Conservation (phyloP, 2,797 vertebrate species). For the Crax fasciolata region DNA sequence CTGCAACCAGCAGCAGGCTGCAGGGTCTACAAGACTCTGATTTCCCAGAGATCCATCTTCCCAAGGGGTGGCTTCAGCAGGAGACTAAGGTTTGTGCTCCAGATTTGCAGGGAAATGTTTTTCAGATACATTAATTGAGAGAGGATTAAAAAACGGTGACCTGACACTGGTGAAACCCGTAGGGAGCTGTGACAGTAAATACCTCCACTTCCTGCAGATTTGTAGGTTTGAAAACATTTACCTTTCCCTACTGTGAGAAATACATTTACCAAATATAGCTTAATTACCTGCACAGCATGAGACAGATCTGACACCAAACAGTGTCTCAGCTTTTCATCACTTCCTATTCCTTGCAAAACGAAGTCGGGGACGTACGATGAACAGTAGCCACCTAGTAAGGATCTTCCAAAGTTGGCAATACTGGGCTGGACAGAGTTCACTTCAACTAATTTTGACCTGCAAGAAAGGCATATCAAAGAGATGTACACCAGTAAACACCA, state of each 20-base stretch:
- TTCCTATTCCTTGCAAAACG: slow-evolving; percentile 95
- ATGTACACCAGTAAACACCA: slow-evolving; percentile 24
- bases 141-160: not conserved
- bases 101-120: not conserved
- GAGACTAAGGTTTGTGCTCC: not conserved
- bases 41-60: not conserved
- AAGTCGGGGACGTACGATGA: slow-evolving; percentile 97
- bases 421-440: slow-evolving; percentile 93
- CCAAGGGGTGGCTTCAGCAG: not conserved
- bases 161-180: not conserved
- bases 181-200: slow-evolving; percentile 1
- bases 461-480: slow-evolving; percentile 57
- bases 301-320: slow-evolving; percentile 92
- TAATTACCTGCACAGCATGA: slow-evolving; percentile 95
- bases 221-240: slow-evolving; percentile 57
- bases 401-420: slow-evolving; percentile 97
- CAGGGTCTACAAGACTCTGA: not conserved
- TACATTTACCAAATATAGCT: slow-evolving; percentile 61
- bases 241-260: slow-evolving; percentile 64
- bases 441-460: slow-evolving; percentile 94
- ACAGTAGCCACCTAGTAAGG: slow-evolving; percentile 97
- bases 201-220: slow-evolving; percentile 39
- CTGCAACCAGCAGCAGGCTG: not conserved
- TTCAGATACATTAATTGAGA: not conserved
- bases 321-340: slow-evolving; percentile 93